These are phyloP conservation scores for Platycercus adscitus DNA, from an alignment of 2,113 vertebrate genomes.

Conservation along the genomic window DNA sequence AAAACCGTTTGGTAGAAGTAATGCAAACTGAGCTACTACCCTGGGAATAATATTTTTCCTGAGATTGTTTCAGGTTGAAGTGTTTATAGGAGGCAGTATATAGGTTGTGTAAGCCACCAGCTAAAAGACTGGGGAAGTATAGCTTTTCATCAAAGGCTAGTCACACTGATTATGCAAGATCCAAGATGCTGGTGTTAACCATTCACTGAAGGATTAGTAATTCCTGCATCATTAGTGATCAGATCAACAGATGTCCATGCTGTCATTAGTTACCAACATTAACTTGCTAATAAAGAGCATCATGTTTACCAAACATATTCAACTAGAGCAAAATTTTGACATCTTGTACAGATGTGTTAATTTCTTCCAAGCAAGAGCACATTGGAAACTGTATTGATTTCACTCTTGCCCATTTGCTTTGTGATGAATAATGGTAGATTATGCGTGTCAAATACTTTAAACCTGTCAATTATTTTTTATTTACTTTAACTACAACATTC, in stretches of 20 bases:
- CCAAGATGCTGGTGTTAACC: neutral
- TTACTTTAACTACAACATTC: neutral
- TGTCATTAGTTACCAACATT: neutral
- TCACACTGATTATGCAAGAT: neutral
- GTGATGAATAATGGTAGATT: neutral
- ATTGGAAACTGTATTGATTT: neutral
- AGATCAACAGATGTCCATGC: neutral
- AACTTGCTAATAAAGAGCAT: neutral
- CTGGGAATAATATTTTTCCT: slow-evolving; percentile 40
- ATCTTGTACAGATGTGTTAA: neutral
- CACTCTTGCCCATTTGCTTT: neutral
- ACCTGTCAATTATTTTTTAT: neutral
- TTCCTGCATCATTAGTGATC: neutral
- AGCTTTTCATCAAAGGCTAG: neutral
- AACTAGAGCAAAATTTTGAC: neutral
- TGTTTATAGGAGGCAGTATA: slow-evolving; percentile 1
- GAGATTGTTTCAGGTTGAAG: slow-evolving; percentile 20
- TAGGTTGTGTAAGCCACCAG: neutral
- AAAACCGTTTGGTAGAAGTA: neutral
- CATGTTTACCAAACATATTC: neutral
- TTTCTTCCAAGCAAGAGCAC: neutral
- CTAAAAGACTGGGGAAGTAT: neutral
- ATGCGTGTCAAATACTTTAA: neutral
- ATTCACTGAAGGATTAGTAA: neutral
- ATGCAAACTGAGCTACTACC: neutral